Conservation (phyloP, 2,888 invertebrate species). For the Bhutanitis thaidina region DNA sequence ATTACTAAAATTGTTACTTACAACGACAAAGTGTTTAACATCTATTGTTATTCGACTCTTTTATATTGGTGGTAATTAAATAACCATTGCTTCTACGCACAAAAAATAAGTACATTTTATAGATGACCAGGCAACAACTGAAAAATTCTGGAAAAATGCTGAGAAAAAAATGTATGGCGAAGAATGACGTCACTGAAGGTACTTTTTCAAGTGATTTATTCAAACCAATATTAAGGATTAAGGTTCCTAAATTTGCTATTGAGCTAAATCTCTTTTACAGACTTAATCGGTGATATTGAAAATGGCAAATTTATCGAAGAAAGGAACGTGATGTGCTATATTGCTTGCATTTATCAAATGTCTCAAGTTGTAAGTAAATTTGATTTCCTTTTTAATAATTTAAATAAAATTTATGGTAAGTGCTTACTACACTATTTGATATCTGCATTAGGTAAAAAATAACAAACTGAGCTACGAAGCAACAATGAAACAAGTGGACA, state of each 20-base stretch:
- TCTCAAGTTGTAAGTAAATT: conserved; percentile 51
- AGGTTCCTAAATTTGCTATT: neutral
- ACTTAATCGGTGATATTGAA: conserved; percentile 55
- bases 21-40: no score
- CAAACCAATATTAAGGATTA: no score
- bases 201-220: neutral
- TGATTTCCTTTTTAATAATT: neutral
- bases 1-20: no score
- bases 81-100: no score
- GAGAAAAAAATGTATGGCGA: conserved; percentile 81
- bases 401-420: no score
- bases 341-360: conserved; percentile 66
- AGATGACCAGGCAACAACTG: conserved; percentile 79
- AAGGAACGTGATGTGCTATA: conserved; percentile 65
- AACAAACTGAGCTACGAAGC: conserved; percentile 63
- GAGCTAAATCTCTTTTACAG: conserved; percentile 37
- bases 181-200: conserved; percentile 76
- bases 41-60: no score
- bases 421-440: no score
- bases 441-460: conserved; percentile 52
- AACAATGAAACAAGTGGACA: conserved; percentile 58
- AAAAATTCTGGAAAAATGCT: conserved; percentile 79
- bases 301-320: conserved; percentile 66
- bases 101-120: neutral
- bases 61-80: no score